Evolutionary conservation across 1,140 invertebrate genomes (phyloP).

Genomic region (Zaprionus nigranus): DNA sequence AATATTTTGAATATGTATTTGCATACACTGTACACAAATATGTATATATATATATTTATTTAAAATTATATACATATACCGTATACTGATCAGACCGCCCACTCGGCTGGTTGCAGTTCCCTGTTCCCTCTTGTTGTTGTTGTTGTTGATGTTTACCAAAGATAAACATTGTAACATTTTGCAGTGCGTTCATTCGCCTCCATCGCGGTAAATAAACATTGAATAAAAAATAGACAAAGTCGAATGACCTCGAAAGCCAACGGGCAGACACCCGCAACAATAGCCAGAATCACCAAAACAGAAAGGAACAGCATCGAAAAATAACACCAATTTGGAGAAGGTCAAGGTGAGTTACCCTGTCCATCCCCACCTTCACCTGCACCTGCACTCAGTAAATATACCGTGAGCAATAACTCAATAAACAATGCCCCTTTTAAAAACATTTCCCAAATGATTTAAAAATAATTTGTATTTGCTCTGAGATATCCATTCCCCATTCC

Average conservation of each 20-base stretch:
- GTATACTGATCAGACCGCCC: conserved; percentile 6
- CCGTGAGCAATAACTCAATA: background rate
- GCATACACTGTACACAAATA: background rate
- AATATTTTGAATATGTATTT: background rate
- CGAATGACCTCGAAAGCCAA: conserved; percentile 6
- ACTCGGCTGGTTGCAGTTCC: conserved; percentile 10
- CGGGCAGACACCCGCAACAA: conserved; percentile 9
- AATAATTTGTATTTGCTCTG: background rate
- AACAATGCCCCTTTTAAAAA: background rate
- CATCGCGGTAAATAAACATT: conserved; percentile 52
- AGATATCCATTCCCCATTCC: background rate
- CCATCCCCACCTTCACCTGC: background rate
- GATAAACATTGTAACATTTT: conserved; percentile 71
- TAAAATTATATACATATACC: conserved; percentile 5
- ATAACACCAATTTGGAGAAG: background rate
- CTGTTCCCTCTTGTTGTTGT: conserved; percentile 23
- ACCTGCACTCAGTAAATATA: background rate
- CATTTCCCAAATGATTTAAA: background rate
- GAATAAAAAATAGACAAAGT: conserved; percentile 48
- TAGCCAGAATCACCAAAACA: conserved; percentile 13
- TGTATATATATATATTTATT: conserved; percentile 13
- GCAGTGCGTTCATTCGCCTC: conserved; percentile 34
- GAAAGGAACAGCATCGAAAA: conserved; percentile 3
- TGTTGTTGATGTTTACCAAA: conserved; percentile 49
- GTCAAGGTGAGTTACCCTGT: conserved; percentile 1